Evolutionary conservation across 2,888 invertebrate species (phyloP).

Genomic region (Diarsia brunnea): DNA sequence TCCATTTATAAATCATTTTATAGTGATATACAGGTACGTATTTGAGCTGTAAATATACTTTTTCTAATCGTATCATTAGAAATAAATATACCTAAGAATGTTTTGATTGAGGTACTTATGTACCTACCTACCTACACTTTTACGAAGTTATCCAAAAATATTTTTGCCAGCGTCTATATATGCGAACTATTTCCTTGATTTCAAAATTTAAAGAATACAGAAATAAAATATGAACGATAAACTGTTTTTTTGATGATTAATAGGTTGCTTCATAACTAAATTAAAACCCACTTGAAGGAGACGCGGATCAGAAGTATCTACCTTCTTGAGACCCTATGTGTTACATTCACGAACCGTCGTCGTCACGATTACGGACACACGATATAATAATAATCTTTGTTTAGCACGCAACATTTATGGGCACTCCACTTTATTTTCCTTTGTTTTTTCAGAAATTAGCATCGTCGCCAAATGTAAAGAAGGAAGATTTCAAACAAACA

Average conservation of each 20-base stretch:
- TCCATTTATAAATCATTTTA: constrained; percentile 94
- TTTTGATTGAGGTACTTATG: neutral
- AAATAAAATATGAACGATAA: neutral
- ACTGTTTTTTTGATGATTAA: neutral
- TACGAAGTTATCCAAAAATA: neutral
- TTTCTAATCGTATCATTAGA: neutral
- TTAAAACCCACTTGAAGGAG: neutral
- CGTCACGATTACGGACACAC: constrained; percentile 34
- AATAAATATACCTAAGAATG: neutral
- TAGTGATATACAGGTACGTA: constrained; percentile 94
- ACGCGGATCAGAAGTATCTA: constrained; percentile 8
- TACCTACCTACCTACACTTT: neutral
- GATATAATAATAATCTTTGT: constrained; percentile 39
- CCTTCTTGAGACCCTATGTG: constrained; percentile 21
- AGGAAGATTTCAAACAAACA: constrained; percentile 94
- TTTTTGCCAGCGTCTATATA: neutral
- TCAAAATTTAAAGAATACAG: neutral
- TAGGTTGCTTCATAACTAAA: neutral
- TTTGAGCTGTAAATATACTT: neutral
- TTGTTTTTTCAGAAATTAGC: constrained; percentile 92
- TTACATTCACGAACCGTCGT: constrained; percentile 41
- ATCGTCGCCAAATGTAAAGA: constrained; percentile 94
- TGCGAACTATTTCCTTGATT: neutral
- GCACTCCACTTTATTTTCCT: constrained; percentile 25
- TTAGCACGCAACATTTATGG: constrained; percentile 36